Evolutionary conservation across 2,888 invertebrate species (phyloP).

Genomic region (Ctenicera cuprea): DNA sequence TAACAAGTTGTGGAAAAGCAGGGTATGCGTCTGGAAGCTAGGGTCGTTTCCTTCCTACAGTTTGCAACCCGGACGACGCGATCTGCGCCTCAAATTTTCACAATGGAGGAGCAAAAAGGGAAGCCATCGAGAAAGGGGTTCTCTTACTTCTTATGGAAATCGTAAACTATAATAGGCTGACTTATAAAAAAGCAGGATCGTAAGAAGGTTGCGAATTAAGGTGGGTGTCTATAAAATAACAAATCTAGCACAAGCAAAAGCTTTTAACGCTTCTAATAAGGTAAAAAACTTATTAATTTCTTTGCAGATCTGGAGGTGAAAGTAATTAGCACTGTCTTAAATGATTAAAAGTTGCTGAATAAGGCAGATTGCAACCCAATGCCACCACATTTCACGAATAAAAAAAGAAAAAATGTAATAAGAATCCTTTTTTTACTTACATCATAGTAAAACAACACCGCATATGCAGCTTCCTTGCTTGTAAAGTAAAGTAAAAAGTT

Average conservation of each 20-base stretch:
- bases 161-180: slow-evolving; percentile 41
- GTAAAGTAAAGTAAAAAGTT: too few species aligned
- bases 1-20: slow-evolving; percentile 11
- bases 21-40: slow-evolving; percentile 10
- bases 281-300: slow-evolving; percentile 43
- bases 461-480: too few species aligned
- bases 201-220: slow-evolving; percentile 17
- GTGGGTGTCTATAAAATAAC: slow-evolving; percentile 19
- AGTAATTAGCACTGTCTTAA: slow-evolving; percentile 41
- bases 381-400: neutral
- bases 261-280: slow-evolving; percentile 33
- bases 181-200: slow-evolving; percentile 32
- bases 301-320: slow-evolving; percentile 35
- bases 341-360: slow-evolving; percentile 42
- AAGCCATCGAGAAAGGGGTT: slow-evolving; percentile 27
- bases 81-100: slow-evolving; percentile 31
- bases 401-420: neutral
- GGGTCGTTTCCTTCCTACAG: slow-evolving; percentile 24
- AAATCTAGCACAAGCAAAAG: slow-evolving; percentile 35
- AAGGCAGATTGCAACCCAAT: neutral
- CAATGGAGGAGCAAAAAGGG: slow-evolving; percentile 25
- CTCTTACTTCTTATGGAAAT: slow-evolving; percentile 44
- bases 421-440: neutral
- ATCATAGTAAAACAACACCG: too few species aligned
- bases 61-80: slow-evolving; percentile 21